Conservation (phyloP, 2,113 vertebrate genomes). For the Lepus europaeus region DNA sequence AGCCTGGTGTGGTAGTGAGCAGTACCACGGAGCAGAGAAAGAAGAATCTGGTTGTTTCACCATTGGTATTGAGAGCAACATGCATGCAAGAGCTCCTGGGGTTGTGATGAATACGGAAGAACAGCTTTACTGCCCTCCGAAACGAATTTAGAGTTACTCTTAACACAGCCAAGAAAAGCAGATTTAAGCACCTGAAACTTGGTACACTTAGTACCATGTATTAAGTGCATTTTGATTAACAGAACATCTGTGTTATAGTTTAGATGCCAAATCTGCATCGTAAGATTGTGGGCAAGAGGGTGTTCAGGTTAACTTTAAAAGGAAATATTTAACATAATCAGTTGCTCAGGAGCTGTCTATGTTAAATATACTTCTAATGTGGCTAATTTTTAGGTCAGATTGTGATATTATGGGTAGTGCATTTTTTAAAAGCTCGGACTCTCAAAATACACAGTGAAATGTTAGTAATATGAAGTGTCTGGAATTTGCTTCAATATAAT, state of each 20-base stretch:
- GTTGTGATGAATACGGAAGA: background rate
- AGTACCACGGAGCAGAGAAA: background rate
- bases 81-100: background rate
- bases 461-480: background rate
- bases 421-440: constrained; percentile 9
- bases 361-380: background rate
- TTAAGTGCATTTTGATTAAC: background rate
- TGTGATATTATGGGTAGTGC: background rate
- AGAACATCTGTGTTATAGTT: background rate
- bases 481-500: background rate
- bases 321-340: constrained; percentile 12
- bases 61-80: background rate
- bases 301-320: constrained; percentile 17
- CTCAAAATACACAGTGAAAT: constrained; percentile 28
- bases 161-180: constrained; percentile 38
- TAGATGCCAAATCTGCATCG: background rate
- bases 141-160: background rate
- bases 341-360: background rate
- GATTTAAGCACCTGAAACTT: constrained; percentile 33
- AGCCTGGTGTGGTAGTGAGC: rapidly evolving
- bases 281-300: background rate
- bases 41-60: background rate
- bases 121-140: background rate
- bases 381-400: background rate
- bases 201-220: background rate